These are phyloP conservation scores for Hypolimnas misippus DNA, from an alignment of 2,888 invertebrate genomes.

Conservation along the genomic window DNA sequence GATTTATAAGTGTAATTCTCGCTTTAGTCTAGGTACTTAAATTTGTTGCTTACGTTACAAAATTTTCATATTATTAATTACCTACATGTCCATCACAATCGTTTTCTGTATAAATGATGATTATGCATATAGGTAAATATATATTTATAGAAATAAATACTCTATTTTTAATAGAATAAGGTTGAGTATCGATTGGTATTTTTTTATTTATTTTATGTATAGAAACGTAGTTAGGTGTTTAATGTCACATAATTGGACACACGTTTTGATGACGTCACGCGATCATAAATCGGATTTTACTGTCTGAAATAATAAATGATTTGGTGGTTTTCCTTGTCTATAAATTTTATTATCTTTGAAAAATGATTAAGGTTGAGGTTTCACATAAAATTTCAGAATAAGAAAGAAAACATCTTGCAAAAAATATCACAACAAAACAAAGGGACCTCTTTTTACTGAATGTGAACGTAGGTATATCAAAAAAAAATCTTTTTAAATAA, in stretches of 20 bases:
- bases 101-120: slow-evolving; percentile 28
- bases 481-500: slow-evolving; percentile 20
- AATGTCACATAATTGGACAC: slow-evolving; percentile 35
- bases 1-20: no score
- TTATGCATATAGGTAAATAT: slow-evolving; percentile 25
- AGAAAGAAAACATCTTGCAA: neutral
- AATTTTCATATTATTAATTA: slow-evolving; percentile 31
- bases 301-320: slow-evolving; percentile 51
- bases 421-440: neutral
- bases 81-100: slow-evolving; percentile 21
- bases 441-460: slow-evolving; percentile 5
- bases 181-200: slow-evolving; percentile 8
- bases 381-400: neutral
- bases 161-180: slow-evolving; percentile 9
- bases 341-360: neutral
- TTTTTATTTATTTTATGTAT: slow-evolving; percentile 19
- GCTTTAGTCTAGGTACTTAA: no score
- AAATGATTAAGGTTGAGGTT: slow-evolving; percentile 14
- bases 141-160: neutral
- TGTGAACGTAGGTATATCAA: slow-evolving; percentile 8
- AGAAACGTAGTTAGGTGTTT: slow-evolving; percentile 13
- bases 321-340: slow-evolving; percentile 54
- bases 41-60: slow-evolving; percentile 31
- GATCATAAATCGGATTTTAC: slow-evolving; percentile 54
- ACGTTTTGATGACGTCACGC: slow-evolving; percentile 51